Evolutionary conservation across 2,888 invertebrate species (phyloP).

Genomic region (Eucera pruinosa): DNA sequence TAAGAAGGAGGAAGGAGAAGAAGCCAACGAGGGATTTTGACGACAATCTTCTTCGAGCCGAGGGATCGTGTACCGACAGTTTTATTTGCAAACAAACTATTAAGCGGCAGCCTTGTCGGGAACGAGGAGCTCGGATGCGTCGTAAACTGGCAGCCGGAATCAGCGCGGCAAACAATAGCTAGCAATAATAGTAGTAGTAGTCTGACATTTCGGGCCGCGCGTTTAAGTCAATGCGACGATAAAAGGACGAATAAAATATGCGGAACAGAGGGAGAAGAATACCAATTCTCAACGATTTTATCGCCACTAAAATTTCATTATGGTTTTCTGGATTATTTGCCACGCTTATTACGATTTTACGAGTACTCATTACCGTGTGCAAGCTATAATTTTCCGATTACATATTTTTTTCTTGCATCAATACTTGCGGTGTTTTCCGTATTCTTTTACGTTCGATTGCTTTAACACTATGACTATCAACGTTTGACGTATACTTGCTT

Average conservation of each 20-base stretch:
- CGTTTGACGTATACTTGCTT: too few relatives aligned
- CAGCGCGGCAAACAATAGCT: conserved; percentile 12
- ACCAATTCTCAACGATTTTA: conserved; percentile 9
- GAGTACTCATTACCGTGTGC: background rate
- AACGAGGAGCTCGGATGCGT: background rate
- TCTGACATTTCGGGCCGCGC: background rate
- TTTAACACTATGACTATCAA: background rate
- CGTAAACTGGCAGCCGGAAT: conserved; percentile 8
- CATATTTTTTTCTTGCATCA: too few relatives aligned
- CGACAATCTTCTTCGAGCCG: conserved; percentile 14
- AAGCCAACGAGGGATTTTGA: background rate
- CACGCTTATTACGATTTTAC: background rate
- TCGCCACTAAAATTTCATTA: conserved; percentile 11
- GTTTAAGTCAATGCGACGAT: conserved; percentile 15
- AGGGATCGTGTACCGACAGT: background rate
- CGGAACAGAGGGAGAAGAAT: background rate
- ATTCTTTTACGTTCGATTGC: background rate
- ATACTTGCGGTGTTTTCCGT: background rate
- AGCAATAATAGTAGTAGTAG: background rate
- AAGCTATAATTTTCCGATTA: background rate
- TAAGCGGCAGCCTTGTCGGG: background rate
- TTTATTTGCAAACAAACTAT: conserved; percentile 31
- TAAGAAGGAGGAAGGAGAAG: too few relatives aligned
- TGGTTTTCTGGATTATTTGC: background rate
- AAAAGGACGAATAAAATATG: conserved; percentile 28